phyloP scores from a whole-genome alignment of 2,888 invertebrate species.

The Macrophya alboannulata region DNA sequence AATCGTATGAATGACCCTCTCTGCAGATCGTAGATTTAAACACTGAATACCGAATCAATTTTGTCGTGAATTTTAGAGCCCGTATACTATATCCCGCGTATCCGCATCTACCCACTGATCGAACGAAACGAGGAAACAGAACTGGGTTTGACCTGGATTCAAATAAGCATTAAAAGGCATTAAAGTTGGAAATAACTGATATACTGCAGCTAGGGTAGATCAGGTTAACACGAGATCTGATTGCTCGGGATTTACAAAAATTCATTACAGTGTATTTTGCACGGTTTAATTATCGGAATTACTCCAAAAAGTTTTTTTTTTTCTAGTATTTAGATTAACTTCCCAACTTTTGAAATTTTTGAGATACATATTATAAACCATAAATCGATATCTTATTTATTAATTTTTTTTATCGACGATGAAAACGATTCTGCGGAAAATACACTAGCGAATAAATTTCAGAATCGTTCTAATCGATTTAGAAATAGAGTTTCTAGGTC shows the following conservation, averaged over 20 bases:
- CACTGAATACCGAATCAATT: not conserved
- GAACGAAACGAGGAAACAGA: slow-evolving; percentile 8
- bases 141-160: slow-evolving; percentile 33
- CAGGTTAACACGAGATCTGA: slow-evolving; percentile 7
- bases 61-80: not conserved
- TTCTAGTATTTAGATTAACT: not conserved
- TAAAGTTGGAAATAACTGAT: not conserved
- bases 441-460: not conserved
- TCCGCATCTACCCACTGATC: not conserved
- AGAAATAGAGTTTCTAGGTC: slow-evolving; percentile 1
- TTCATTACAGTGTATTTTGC: not conserved
- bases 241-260: slow-evolving; percentile 3
- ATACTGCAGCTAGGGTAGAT: not conserved
- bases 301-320: too few species aligned
- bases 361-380: not conserved
- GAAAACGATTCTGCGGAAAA: not conserved
- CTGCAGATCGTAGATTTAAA: slow-evolving; percentile 14
- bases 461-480: not conserved
- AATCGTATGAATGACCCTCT: slow-evolving; percentile 25
- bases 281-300: not conserved
- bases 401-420: not conserved
- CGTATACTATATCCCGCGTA: not conserved
- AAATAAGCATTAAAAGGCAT: not conserved
- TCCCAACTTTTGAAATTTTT: not conserved
- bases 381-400: not conserved